Base-by-base conservation (phyloP, 2,888 invertebrate species). In the Cacoxenus indagator region DNA sequence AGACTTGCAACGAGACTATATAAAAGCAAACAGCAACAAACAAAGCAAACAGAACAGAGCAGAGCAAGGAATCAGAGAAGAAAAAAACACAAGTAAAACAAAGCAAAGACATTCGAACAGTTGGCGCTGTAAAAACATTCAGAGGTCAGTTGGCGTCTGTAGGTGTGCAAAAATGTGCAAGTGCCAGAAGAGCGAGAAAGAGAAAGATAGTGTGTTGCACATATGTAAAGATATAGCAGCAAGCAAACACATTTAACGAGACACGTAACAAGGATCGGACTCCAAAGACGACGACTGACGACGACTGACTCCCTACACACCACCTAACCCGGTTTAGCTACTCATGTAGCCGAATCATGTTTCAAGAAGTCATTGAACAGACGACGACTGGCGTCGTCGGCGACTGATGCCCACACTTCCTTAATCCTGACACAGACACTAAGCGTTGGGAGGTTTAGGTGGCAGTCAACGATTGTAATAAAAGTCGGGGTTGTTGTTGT, bases 341-440 rank as follows among this genome's bases (percentile, higher is more conserved):
- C 75, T 77, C 82, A 73, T 79, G 83, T 82, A 76, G 80, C 76
- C 79, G 80, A 81, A 79, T 81, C 83, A 82, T 78, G 81, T 82
- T 81, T 82, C 80, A 70, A 78, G 73, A 81, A 81, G 85, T 85
- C 84, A 84, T 84, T 85, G 83, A 84, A 84, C 84, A 83, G 85
- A 77, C 81, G 70, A 69, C 71, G 17, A 70, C 62, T 73, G 55
- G 68, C 74, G 65, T 67, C 69, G 68, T 68, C 59, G 48, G 55
- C 71, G 71, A 62, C 59, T 51, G 22, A 17, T 6, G 9, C 22
- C 9, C 43, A 24, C 22, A 73, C 29, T 59, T 65, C 67, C 37
- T 17, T 61, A 24, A n/a, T n/a, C 29, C 55, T 51, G 24, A 11
- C 24, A 54, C 61, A 62, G 61, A 62, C 61, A 62, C 14, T n/a